Conservation (phyloP, 2,797 vertebrate species). For the Heterohyrax brucei region DNA sequence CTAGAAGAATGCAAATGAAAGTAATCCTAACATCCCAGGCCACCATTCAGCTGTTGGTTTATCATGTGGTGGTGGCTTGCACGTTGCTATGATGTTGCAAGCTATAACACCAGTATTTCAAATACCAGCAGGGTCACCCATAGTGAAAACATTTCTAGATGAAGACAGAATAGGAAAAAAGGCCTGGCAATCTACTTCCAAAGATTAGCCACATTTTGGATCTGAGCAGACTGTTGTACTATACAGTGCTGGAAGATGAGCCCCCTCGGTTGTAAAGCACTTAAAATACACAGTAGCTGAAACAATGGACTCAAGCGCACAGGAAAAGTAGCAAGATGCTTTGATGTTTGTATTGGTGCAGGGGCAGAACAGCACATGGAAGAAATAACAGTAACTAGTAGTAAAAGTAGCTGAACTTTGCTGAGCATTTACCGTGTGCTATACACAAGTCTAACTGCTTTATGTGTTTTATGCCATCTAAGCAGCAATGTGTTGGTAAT, state of each 20-base stretch:
- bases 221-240: neutral
- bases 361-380: neutral
- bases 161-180: neutral
- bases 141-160: neutral
- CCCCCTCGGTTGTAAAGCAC: neutral
- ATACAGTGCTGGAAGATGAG: neutral
- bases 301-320: neutral
- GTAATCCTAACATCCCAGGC: neutral
- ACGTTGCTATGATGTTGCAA: neutral
- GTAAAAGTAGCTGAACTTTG: neutral
- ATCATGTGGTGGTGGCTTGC: neutral
- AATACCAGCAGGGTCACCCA: neutral
- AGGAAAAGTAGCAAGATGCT: neutral
- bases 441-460: neutral
- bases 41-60: neutral
- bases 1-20: neutral
- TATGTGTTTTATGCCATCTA: neutral
- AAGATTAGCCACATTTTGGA: neutral
- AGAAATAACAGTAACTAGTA: neutral
- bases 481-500: neutral
- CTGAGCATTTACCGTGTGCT: neutral
- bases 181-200: neutral
- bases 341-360: neutral
- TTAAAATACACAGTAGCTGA: neutral
- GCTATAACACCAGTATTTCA: neutral